Percentiles rank a stretch among this genome's conserved stretches.
phyloP scores from a whole-genome alignment of 2,888 invertebrate genomes.

The Drosophila mayaguana region DNA sequence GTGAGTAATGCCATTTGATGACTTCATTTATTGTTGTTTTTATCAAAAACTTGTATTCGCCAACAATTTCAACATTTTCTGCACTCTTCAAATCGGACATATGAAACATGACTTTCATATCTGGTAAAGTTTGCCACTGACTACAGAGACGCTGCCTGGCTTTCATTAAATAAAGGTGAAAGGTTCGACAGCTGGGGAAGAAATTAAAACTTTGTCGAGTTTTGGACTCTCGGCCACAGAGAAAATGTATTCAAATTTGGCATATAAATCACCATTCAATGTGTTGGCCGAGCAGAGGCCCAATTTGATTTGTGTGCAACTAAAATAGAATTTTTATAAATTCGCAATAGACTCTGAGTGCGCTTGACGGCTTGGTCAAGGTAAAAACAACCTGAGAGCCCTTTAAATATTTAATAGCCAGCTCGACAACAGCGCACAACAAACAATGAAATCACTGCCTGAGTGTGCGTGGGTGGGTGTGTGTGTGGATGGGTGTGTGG shows the following conservation, averaged over 20 bases:
- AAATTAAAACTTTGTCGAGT: slow-evolving; percentile 19
- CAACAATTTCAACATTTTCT: not conserved
- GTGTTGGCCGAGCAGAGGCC: not conserved
- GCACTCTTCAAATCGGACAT: not conserved
- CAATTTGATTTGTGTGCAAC: slow-evolving; percentile 16
- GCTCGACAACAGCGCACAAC: slow-evolving; percentile 36
- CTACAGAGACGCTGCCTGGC: not conserved
- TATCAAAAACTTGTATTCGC: not conserved
- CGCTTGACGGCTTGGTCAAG: slow-evolving; percentile 24
- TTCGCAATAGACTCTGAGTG: slow-evolving; percentile 1
- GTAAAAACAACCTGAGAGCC: slow-evolving; percentile 36
- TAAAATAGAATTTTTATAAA: slow-evolving; percentile 49
- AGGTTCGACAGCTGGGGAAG: slow-evolving; percentile 16
- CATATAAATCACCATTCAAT: not conserved
- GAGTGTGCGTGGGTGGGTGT: not conserved
- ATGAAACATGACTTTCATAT: not conserved
- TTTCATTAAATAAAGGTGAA: slow-evolving; percentile 14
- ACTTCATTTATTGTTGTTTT: not conserved
- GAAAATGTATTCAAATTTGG: slow-evolving; percentile 9
- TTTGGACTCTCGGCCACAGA: slow-evolving; percentile 5
- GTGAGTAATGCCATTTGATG: not conserved
- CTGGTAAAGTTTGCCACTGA: slow-evolving; percentile 13
- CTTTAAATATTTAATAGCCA: slow-evolving; percentile 63
- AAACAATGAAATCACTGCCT: slow-evolving; percentile 8
- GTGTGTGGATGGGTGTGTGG: not conserved